Evolutionary conservation across 2,797 vertebrate species (phyloP), one percentile per base, ranked within the genome.

Genomic region (Pangasius djambal): DNA sequence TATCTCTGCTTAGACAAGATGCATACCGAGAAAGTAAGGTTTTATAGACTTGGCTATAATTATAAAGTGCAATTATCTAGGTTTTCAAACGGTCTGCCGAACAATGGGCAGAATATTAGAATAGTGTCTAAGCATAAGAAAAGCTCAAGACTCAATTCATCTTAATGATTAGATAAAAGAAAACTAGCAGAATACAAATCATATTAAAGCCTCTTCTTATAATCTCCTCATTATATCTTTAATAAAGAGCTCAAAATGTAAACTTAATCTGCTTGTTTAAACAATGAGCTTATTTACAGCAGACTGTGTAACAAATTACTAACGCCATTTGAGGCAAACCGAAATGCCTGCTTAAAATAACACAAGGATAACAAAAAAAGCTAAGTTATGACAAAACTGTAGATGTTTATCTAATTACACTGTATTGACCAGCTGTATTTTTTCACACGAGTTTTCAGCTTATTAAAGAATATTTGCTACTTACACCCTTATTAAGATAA

Each of bases 121-220:
- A n/a, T 50, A 77, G 28, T n/a, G 44, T 57, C 6, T 61, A 61
- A 37, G 34, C 20, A 59, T 25, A 13, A 13, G 34, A 12, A 40
- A 61, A 81, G 16, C 48, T 31, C 48, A 78, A 52, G 44, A 52
- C 6, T 52, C 7, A 55, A 57, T 59, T 57, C 31, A 57, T 57
- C 57, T 59, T 7, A 81, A 77, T n/a, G 28, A 77, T 31, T 31
- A 12, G 1, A 34, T 18, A 37, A 61, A 40, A 28, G 55, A 25
- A 28, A 82, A 37, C 31, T 28, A 82, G 10, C 57, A 83, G 57
- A 82, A 83, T 37, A 61, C 20, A 82, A 59, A 82, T 82, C 78
- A 37, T 1, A 82, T 37, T 59, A 7, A 61, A 61, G 55, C 55
- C 4, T 63, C 57, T 40, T 81, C 50, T 82, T 37, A 61, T 63